These are phyloP conservation scores for Taxidea taxus DNA, from an alignment of 2,113 vertebrate genomes.

Conservation along the genomic window DNA sequence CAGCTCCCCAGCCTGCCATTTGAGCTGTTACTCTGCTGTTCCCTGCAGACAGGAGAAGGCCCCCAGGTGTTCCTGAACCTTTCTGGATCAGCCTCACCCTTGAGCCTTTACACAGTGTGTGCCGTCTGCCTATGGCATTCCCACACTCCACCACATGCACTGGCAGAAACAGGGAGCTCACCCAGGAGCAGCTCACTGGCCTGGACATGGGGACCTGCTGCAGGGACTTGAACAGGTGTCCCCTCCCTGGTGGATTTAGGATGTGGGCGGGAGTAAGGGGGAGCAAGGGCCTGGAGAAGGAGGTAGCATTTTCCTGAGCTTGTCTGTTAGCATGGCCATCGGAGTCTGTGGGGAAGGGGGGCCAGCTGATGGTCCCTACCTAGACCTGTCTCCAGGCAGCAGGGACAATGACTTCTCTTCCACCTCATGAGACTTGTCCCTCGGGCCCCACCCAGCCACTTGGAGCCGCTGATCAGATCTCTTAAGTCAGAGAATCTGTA, in stretches of 20 bases:
- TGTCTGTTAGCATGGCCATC: background rate
- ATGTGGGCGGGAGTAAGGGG: background rate
- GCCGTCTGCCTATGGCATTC: too few species aligned
- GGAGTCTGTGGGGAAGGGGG: background rate
- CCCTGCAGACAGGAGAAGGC: background rate
- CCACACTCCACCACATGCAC: background rate
- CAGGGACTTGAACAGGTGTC: background rate
- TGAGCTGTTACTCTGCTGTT: background rate
- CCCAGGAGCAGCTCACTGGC: background rate
- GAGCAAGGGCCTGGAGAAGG: background rate
- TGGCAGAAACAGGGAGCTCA: background rate
- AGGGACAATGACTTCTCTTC: background rate
- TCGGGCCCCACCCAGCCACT: background rate
- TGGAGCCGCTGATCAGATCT: background rate
- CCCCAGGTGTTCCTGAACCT: background rate
- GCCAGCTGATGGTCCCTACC: background rate
- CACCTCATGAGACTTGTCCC: background rate
- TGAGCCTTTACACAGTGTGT: background rate
- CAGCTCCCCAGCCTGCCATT: background rate
- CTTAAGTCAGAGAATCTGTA: background rate
- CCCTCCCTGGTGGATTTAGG: background rate
- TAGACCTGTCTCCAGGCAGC: background rate
- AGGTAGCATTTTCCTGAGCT: background rate
- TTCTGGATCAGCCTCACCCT: background rate
- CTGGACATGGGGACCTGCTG: background rate